These are phyloP conservation scores for Drosophila baimaii DNA, from an alignment of 1,140 invertebrate genomes.

Conservation along the genomic window DNA sequence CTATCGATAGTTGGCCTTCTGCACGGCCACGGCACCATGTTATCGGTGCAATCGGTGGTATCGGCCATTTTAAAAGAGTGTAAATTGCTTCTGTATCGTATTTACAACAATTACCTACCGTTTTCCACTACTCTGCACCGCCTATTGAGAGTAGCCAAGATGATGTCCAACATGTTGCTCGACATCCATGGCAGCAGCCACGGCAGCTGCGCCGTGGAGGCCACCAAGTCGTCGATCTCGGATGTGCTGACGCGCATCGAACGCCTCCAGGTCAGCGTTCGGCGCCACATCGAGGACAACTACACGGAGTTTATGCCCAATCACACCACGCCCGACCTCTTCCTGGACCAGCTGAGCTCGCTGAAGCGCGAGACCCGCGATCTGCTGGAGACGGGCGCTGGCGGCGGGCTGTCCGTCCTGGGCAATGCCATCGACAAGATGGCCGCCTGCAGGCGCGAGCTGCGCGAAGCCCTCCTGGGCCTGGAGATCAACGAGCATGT, in stretches of 20 bases:
- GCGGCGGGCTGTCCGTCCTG: constrained; percentile 56
- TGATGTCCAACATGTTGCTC: background rate
- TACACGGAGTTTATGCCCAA: constrained; percentile 79
- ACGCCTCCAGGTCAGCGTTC: constrained; percentile 67
- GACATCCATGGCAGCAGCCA: constrained; percentile 1
- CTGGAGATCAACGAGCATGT: constrained; percentile 67
- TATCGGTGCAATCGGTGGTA: constrained; percentile 7
- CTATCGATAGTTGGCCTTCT: background rate
- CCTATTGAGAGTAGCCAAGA: background rate
- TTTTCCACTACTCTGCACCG: background rate
- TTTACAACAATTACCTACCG: background rate
- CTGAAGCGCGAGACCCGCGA: constrained; percentile 65
- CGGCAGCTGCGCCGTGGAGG: constrained; percentile 56
- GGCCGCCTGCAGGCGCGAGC: constrained; percentile 45
- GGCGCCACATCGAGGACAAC: constrained; percentile 75
- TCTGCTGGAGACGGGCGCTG: constrained; percentile 56
- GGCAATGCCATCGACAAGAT: constrained; percentile 62
- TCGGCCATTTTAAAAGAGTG: constrained; percentile 5
- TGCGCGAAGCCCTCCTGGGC: constrained; percentile 68
- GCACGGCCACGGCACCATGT: background rate
- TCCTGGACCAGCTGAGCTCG: constrained; percentile 65
- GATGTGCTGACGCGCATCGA: constrained; percentile 73
- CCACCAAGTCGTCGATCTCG: constrained; percentile 60
- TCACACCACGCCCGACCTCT: constrained; percentile 67
- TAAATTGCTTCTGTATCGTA: too few species aligned